Evolutionary conservation across 2,113 vertebrate species (phyloP).

Genomic region (Notechis scutatus): DNA sequence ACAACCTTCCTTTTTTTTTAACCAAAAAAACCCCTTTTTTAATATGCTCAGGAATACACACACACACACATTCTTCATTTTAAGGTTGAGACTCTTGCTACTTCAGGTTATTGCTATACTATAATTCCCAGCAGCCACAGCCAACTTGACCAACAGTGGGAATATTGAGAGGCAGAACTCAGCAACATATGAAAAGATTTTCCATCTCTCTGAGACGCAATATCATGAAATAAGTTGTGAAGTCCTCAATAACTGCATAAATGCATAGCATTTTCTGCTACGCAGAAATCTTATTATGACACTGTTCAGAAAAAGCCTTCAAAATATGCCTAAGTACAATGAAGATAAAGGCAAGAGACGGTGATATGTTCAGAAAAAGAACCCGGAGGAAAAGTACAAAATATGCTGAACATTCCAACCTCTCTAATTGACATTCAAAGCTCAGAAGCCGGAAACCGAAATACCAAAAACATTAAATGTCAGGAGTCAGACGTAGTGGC

Average conservation of each 20-base stretch:
- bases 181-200: not conserved
- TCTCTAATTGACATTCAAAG: conserved; percentile 17
- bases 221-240: not conserved
- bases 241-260: not conserved
- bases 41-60: not conserved
- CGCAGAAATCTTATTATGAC: not conserved
- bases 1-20: not conserved
- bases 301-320: not conserved
- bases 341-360: not conserved
- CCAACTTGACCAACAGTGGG: not conserved
- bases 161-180: not conserved
- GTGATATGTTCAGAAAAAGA: not conserved
- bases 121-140: not conserved
- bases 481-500: conserved; percentile 19
- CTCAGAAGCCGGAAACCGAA: conserved; percentile 43
- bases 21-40: not conserved
- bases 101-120: not conserved
- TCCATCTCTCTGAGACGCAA: not conserved
- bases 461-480: conserved; percentile 36
- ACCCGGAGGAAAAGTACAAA: not conserved
- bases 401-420: conserved; percentile 11
- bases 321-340: not conserved
- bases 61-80: not conserved
- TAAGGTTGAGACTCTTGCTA: not conserved
- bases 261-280: not conserved